Base-by-base conservation (phyloP, 2,113 vertebrate species). In the Seriola rivoliana region DNA sequence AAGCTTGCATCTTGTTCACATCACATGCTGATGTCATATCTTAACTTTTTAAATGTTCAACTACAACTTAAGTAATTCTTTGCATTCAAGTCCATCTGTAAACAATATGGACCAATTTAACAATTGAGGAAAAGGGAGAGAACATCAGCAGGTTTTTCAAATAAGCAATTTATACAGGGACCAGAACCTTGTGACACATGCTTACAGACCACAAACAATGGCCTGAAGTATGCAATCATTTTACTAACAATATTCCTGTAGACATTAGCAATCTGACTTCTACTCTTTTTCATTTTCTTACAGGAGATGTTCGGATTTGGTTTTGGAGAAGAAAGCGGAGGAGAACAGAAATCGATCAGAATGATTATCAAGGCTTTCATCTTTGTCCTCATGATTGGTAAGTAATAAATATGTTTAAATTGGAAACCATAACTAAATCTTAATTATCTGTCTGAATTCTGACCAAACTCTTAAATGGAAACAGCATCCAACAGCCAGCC, bases 351-450 rank as follows among this genome's bases (percentile, higher is more conserved):
- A 38, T 0, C 7, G 8, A 9, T 57, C 38, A 81, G 21, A 11
- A 85, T 85, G 78, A 57, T 85, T 8, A 5, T 34, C 52, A 67
- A 71, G n/a, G 64, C 32, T 1, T 36, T 74, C 8, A 3, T 78
- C 3, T 0, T 75, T 21, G 2, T 67, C 5, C 1, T 82, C 0
- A 3, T 88, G 16, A 25, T 42, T 52, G 70, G 86, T 88, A 32
- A 82, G 82, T 82, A 14, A 50, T 29, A 4, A 10, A 40, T 23
- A 16, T 17, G 12, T 55, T 55, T 13, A 29, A 42, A 34, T 6
- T 8, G 8, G 21, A 66, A 13, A 60, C 0, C 4, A 14, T 1
- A 42, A 38, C 5, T 10, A 10, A 23, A 23, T 10, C 6, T 25
- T 14, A 23, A 16, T n/a, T 32, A 17, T 7, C 12, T 40, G 5